Percentiles rank a stretch among this genome's conserved stretches.
These are phyloP conservation scores for Lepidocyrtinus sp. DNA, from an alignment of 2,888 invertebrate genomes.

Conservation along the genomic window DNA sequence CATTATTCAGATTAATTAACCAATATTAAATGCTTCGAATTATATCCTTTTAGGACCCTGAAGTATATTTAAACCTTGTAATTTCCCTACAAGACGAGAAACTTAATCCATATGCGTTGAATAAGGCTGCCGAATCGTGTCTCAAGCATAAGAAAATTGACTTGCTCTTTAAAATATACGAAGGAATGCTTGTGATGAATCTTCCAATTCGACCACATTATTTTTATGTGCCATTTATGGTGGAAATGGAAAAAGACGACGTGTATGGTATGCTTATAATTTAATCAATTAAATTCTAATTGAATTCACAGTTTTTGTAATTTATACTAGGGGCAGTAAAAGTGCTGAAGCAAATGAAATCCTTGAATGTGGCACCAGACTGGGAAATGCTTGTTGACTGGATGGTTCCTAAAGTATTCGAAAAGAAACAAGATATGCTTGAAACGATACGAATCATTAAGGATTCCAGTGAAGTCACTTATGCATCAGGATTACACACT, in stretches of 20 bases:
- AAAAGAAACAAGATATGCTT: slow-evolving; percentile 17
- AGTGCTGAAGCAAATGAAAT: slow-evolving; percentile 45
- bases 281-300: slow-evolving; percentile 3
- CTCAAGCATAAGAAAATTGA: slow-evolving; percentile 49
- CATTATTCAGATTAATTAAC: too few relatives aligned
- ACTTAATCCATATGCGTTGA: slow-evolving; percentile 49
- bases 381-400: slow-evolving; percentile 55
- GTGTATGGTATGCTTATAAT: slow-evolving; percentile 33
- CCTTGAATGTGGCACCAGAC: slow-evolving; percentile 42
- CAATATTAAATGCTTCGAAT: background rate
- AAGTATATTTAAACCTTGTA: slow-evolving; percentile 12
- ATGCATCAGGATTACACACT: slow-evolving; percentile 57
- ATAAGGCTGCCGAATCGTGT: slow-evolving; percentile 54
- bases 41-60: slow-evolving; percentile 31
- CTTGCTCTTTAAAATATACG: slow-evolving; percentile 26
- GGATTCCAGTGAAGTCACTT: slow-evolving; percentile 26
- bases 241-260: slow-evolving; percentile 31
- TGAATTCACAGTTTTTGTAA: background rate
- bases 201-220: slow-evolving; percentile 59
- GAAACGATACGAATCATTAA: slow-evolving; percentile 46
- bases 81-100: slow-evolving; percentile 23
- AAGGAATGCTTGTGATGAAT: slow-evolving; percentile 39
- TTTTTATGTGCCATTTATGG: slow-evolving; percentile 44
- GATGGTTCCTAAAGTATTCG: slow-evolving; percentile 54
- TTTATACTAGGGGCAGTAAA: slow-evolving; percentile 28